phyloP scores from a whole-genome alignment of 2,113 vertebrate genomes.

The Baryphthengus martii region DNA sequence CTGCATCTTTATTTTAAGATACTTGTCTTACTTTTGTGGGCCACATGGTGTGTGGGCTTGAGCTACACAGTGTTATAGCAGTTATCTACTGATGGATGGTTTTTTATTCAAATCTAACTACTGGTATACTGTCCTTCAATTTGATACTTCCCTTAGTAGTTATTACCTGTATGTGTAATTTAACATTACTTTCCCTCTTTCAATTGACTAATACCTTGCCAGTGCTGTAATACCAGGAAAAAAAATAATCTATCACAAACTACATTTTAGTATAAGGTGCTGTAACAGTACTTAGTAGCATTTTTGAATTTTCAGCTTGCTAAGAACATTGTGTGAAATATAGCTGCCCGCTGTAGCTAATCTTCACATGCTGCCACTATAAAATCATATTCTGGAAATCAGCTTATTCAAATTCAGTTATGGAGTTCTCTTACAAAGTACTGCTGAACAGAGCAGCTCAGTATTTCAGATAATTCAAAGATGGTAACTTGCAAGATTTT shows the following conservation, averaged over 20 bases:
- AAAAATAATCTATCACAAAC: neutral
- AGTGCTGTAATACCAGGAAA: neutral
- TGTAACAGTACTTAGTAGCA: neutral
- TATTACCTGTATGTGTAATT: neutral
- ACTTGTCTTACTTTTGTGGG: neutral
- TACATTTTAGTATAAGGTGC: neutral
- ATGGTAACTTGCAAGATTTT: neutral
- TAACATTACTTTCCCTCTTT: neutral
- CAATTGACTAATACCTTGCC: neutral
- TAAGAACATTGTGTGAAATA: neutral
- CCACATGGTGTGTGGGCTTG: neutral
- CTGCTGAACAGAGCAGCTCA: neutral
- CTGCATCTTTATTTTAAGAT: neutral
- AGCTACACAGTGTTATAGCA: neutral
- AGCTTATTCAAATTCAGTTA: neutral
- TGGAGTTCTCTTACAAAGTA: neutral
- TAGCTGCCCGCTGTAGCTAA: neutral
- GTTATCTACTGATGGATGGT: neutral
- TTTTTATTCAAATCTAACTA: neutral
- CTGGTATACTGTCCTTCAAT: neutral
- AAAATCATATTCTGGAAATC: neutral
- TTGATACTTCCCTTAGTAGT: neutral
- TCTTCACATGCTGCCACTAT: neutral
- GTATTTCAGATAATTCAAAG: neutral
- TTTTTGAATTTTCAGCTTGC: neutral